Evolutionary conservation across 2,888 invertebrate genomes (phyloP).

Genomic region (Endotricha flammealis): DNA sequence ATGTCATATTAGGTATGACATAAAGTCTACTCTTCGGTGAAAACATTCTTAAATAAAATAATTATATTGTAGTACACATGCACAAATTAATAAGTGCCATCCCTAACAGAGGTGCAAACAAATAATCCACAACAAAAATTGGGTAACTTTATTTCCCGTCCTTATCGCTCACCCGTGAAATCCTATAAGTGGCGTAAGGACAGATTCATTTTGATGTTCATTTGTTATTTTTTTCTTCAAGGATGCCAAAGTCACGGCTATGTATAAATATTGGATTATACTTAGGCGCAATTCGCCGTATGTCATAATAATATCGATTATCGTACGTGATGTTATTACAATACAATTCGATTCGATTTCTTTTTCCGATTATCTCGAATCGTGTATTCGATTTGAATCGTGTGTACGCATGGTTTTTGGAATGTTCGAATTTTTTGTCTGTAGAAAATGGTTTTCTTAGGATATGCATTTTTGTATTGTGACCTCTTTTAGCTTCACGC

Average conservation of each 20-base stretch:
- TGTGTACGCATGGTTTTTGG: conserved; percentile 44
- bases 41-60: too few species aligned
- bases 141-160: conserved; percentile 11
- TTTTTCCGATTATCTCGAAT: conserved; percentile 59
- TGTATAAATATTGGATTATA: conserved; percentile 77
- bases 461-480: too few species aligned
- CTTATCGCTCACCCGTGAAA: conserved; percentile 14
- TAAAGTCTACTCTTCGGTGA: too few species aligned
- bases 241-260: conserved; percentile 57
- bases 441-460: too few species aligned
- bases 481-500: too few species aligned
- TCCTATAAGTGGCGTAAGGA: conserved; percentile 24
- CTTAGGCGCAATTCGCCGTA: conserved; percentile 72
- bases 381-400: conserved; percentile 56
- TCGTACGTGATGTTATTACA: conserved; percentile 76
- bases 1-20: too few species aligned
- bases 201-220: conserved; percentile 19
- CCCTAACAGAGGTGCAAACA: conserved; percentile 14
- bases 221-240: conserved; percentile 21
- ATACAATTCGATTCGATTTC: conserved; percentile 64
- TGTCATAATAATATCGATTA: conserved; percentile 76
- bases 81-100: too few species aligned
- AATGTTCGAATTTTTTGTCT: too few species aligned
- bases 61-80: too few species aligned
- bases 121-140: conserved; percentile 8